Base-by-base conservation (phyloP, 2,888 invertebrate genomes). In the Epirrhoe tristata region DNA sequence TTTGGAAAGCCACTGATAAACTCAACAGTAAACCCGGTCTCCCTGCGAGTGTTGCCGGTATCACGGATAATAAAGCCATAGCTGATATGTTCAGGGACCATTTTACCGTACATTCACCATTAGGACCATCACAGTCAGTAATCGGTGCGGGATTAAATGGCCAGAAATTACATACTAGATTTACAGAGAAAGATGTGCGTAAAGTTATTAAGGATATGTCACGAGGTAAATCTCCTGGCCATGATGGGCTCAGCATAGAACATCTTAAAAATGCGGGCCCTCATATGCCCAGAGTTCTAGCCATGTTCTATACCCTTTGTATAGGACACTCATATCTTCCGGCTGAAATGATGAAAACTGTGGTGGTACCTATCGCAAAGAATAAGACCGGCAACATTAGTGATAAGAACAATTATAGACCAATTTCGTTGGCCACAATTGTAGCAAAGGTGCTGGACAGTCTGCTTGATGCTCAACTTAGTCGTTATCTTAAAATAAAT, bases 91-190 rank as follows among this genome's bases (percentile, higher is more conserved):
- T 54, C n/a, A 54, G 34, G 32, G 34, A 54, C 1, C 54, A 54
- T 16, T 54, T 54, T 34, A 54, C 54, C 7, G 16, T 54, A 34
- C 14, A 12, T 6, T 54, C 54, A 34, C 34, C 34, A 36, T 36
- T 54, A 34, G 54, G 54, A 31, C 34, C 54, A 54, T 36, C 54
- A 36, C 54, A 36, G 34, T 54, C 54, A 5, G 34, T 54, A 12
- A 34, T 12, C 59, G 32, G 50, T 24, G 46, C n/a, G 10, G 34
- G 16, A 34, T 34, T 34, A 12, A 14, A 14, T 54, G 54, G 7
- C 34, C 48, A n/a, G 48, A 14, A 16, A 4, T 48, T 36, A 14
- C 4, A 16, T 48, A 48, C 48, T 14, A 48, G 16, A 6, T 48
- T 48, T 48, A 6, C 16, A 48, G 48, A 14, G 4, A 48, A 48